Evolutionary conservation across 1,140 invertebrate species (phyloP).

Genomic region (Berghia stephanieae): DNA sequence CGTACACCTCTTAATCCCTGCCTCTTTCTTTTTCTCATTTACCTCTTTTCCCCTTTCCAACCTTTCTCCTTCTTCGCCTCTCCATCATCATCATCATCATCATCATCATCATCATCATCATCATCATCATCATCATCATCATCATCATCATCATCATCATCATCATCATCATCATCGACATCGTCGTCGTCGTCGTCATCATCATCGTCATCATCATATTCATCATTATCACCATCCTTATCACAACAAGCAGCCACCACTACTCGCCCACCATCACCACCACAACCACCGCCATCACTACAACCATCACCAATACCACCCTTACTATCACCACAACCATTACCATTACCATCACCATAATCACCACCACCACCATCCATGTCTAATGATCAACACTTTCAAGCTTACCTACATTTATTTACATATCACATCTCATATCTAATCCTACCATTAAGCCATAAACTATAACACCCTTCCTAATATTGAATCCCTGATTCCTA

Average conservation of each 20-base stretch:
- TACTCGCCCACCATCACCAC: neutral
- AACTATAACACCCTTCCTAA: no score
- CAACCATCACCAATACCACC: neutral
- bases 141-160: slow-evolving; percentile 12
- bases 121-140: slow-evolving; percentile 14
- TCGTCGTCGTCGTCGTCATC: neutral
- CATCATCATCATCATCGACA: slow-evolving; percentile 11
- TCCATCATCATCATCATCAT: slow-evolving; percentile 11
- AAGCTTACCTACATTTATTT: no score
- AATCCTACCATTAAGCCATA: no score
- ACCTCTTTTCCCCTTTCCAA: no score
- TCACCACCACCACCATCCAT: neutral
- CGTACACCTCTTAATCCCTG: no score
- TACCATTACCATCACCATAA: neutral
- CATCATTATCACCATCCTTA: neutral
- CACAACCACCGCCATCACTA: neutral
- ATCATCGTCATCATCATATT: neutral
- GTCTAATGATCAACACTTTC: no score
- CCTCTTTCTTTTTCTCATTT: no score
- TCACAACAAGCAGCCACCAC: neutral
- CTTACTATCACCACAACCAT: neutral
- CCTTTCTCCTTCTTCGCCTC: no score
- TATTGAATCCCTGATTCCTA: no score
- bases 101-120: slow-evolving; percentile 12
- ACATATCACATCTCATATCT: no score